These are phyloP conservation scores for Cliona cf. orientalis DNA, from an alignment of 37 sponge, comb jelly and placozoan species.

Conservation along the genomic window DNA sequence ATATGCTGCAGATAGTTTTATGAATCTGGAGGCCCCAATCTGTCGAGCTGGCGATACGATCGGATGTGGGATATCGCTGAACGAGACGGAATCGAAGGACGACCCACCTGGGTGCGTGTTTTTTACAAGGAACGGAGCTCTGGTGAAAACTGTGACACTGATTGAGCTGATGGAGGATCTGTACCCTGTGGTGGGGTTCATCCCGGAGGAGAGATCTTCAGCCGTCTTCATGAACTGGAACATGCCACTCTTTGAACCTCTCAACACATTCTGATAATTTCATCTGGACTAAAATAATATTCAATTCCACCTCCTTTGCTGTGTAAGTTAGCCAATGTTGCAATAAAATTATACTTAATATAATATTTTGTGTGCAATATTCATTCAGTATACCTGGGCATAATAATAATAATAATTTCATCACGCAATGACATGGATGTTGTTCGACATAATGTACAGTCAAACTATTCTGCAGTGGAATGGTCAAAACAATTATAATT, in stretches of 20 bases:
- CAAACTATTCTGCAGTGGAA: too few species aligned
- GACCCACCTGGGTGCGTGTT: constrained; percentile 26
- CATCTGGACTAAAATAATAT: neutral
- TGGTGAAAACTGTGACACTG: constrained; percentile 36
- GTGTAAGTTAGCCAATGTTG: too few species aligned
- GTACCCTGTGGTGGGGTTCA: constrained; percentile 56
- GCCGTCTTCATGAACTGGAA: constrained; percentile 65
- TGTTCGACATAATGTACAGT: too few species aligned
- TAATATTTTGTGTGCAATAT: too few species aligned
- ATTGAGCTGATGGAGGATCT: constrained; percentile 40
- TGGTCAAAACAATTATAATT: too few species aligned
- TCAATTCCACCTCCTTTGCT: too few species aligned
- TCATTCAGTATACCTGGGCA: too few species aligned
- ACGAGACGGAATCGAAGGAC: constrained; percentile 1
- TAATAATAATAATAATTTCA: too few species aligned
- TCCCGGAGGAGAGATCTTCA: constrained; percentile 22
- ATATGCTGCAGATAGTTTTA: constrained; percentile 17
- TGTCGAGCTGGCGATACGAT: constrained; percentile 48
- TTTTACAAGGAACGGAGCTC: constrained; percentile 49
- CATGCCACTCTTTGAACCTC: constrained; percentile 16
- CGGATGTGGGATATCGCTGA: constrained; percentile 56
- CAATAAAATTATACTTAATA: too few species aligned
- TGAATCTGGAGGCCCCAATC: constrained; percentile 1
- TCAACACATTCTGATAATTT: constrained; percentile 18
- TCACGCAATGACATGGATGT: too few species aligned